These are phyloP conservation scores for Cosmia trapezina DNA, from an alignment of 2,888 invertebrate genomes.

Conservation along the genomic window DNA sequence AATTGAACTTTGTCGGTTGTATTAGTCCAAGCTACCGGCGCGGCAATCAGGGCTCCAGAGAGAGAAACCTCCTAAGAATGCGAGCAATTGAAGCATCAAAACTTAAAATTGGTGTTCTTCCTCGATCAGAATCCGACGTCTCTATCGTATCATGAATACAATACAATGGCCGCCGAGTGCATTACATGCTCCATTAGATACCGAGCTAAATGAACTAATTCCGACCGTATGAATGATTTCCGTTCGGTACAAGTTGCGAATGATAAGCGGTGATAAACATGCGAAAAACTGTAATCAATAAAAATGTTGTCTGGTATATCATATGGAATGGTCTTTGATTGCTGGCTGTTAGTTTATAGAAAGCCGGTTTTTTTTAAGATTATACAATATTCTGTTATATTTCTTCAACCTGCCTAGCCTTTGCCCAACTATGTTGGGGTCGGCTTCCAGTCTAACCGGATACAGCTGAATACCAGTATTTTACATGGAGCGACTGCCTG, in stretches of 20 bases:
- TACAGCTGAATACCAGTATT: too few relatives aligned
- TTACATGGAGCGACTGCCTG: too few relatives aligned
- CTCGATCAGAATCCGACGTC: slow-evolving; percentile 15
- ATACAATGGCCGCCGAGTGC: slow-evolving; percentile 26
- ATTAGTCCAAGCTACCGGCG: too few relatives aligned
- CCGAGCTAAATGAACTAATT: slow-evolving; percentile 50
- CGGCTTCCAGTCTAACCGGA: too few relatives aligned
- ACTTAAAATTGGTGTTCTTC: slow-evolving; percentile 9
- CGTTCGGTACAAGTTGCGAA: slow-evolving; percentile 29
- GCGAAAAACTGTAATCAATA: not conserved
- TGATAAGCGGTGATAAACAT: slow-evolving; percentile 28
- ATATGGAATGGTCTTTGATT: not conserved
- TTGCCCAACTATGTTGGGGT: too few relatives aligned
- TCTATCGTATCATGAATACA: slow-evolving; percentile 18
- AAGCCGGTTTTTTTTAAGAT: not conserved
- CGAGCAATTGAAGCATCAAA: slow-evolving; percentile 7
- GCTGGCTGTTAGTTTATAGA: not conserved
- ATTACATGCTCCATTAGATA: slow-evolving; percentile 51
- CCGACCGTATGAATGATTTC: slow-evolving; percentile 27
- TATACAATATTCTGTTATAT: not conserved
- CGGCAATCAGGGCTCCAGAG: too few relatives aligned
- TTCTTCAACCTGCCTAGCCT: too few relatives aligned
- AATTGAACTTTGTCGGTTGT: not conserved
- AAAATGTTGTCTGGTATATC: not conserved
- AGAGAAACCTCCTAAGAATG: too few relatives aligned